Base-by-base conservation (phyloP, 2,888 invertebrate genomes). In the Hipparchia sbordonii region DNA sequence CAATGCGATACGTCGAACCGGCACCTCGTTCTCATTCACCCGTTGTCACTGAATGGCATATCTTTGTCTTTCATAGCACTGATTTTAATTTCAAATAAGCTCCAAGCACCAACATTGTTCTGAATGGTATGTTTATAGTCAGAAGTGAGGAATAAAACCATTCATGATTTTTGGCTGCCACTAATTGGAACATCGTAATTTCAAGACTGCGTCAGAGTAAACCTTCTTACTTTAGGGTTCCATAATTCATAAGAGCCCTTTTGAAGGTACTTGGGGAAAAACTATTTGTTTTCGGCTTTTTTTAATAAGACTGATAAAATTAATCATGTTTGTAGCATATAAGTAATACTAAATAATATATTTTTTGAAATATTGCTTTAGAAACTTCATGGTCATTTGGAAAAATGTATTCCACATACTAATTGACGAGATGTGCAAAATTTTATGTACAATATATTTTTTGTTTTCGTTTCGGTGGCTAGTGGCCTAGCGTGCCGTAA, bases 71-170 rank as follows among this genome's bases (percentile, higher is more conserved):
- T 70, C 67, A 65, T 74, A 74, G 73, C 73, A 57, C 69, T 72
- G 67, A 76, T 79, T 77, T 76, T 71, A 79, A 79, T 80, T 81
- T 79, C 72, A 79, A 79, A 81, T 79, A 77, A 79, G 78, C 73
- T 72, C 74, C 73, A 78, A 79, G 77, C 72, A 72, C 74, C 75
- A 77, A 76, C 74, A 76, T 78, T 74, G 77, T 77, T 77, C 76
- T 72, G 70, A 70, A 76, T 73, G 78, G 77, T 74, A 79, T 78
- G 78, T 78, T 77, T 78, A 78, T 75, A 74, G 73, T 76, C 72
- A 72, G 70, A 74, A 76, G 65, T 77, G 76, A 76, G 71, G 74
- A 72, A 67, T 74, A 69, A 70, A 74, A 72, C 71, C 76, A 73
- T 74, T 71, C 67, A 70, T 67, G 63, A 71, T 65, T 59, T 73